These are phyloP conservation scores for Eurytemora carolleeae DNA, from an alignment of 1,140 invertebrate species.

Conservation along the genomic window DNA sequence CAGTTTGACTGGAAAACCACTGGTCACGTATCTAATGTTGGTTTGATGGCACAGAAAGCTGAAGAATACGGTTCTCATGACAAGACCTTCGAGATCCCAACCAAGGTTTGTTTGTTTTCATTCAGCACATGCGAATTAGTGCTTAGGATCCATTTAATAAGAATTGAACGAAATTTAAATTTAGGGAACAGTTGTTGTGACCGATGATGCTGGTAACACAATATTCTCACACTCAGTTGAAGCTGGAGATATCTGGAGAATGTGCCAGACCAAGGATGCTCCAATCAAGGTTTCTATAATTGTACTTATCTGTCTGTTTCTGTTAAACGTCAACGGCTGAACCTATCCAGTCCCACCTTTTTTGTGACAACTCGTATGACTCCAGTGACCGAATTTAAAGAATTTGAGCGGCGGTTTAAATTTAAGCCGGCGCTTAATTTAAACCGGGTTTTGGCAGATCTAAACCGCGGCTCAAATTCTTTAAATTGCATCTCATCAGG, in stretches of 20 bases:
- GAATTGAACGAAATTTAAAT: too few species aligned
- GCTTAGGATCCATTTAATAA: too few species aligned
- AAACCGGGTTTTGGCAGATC: too few species aligned
- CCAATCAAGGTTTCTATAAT: background rate
- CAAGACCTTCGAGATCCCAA: constrained; percentile 14
- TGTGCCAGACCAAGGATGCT: constrained; percentile 14
- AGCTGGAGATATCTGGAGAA: constrained; percentile 14
- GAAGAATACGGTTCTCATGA: constrained; percentile 16
- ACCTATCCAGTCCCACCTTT: too few species aligned
- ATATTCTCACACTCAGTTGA: constrained; percentile 11
- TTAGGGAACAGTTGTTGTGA: constrained; percentile 9
- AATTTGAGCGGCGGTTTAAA: too few species aligned
- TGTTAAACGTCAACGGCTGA: too few species aligned
- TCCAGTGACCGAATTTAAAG: too few species aligned
- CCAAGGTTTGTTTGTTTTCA: background rate
- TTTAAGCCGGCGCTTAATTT: too few species aligned
- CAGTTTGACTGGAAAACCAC: constrained; percentile 12
- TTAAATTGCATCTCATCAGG: too few species aligned
- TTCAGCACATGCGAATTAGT: background rate
- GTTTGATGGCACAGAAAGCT: constrained; percentile 15
- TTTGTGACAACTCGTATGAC: too few species aligned
- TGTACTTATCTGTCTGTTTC: too few species aligned
- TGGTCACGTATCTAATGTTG: constrained; percentile 16
- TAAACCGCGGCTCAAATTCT: too few species aligned
- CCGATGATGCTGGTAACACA: constrained; percentile 3